A percentile compares a stretch with the other conserved stretches of the same genome.
Conservation (phyloP, 2,797 vertebrate genomes). For the Morelia viridis region DNA sequence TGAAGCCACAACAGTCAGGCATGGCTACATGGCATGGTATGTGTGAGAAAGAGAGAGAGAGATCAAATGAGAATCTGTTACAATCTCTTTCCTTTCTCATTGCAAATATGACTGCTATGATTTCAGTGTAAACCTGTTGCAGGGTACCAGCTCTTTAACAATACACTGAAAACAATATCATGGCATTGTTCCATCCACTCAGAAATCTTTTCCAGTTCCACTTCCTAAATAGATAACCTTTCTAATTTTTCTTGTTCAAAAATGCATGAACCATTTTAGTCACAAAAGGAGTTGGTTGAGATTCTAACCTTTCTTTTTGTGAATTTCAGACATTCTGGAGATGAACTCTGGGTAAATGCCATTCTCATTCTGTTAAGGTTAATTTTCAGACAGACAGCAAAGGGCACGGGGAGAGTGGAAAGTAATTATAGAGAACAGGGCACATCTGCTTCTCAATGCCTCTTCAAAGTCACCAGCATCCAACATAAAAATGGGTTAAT, state of each 20-base stretch:
- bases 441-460: constrained; percentile 53
- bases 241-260: constrained; percentile 46
- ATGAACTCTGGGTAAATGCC: constrained; percentile 41
- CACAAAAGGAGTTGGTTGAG: constrained; percentile 37
- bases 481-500: constrained; percentile 44
- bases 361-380: constrained; percentile 63
- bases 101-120: neutral
- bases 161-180: neutral
- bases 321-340: constrained; percentile 49
- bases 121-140: neutral
- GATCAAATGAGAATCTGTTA: neutral
- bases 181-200: neutral
- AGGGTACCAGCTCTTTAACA: neutral
- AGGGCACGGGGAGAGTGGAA: constrained; percentile 59
- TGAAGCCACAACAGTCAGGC: neutral
- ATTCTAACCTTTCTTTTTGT: constrained; percentile 57
- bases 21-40: neutral
- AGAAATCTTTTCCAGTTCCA: neutral
- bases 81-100: neutral
- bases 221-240: neutral
- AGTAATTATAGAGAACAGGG: constrained; percentile 61
- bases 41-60: neutral
- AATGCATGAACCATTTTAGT: constrained; percentile 44
- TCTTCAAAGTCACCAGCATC: constrained; percentile 46
- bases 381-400: constrained; percentile 64